A percentile compares a stretch with the other conserved stretches of the same genome.
These are phyloP conservation scores for Pemphigus obesinymphae DNA, from an alignment of 1,140 invertebrate species.

Conservation along the genomic window DNA sequence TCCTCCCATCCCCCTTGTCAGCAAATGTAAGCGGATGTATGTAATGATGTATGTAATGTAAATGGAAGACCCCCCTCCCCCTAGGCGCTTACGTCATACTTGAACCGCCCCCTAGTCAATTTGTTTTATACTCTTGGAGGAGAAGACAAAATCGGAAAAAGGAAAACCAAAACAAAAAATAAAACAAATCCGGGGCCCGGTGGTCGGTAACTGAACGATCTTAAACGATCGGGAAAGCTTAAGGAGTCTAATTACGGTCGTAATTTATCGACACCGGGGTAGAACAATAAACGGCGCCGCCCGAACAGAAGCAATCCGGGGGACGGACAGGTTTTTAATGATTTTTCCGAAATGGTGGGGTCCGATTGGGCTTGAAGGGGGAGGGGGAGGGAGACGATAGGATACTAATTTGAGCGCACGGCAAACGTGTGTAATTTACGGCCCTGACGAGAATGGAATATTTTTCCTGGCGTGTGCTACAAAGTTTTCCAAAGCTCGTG, in stretches of 20 bases:
- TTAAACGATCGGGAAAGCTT: neutral
- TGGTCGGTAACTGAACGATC: no score
- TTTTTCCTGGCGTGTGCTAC: neutral
- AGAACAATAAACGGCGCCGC: constrained; percentile 15
- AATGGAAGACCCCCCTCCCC: no score
- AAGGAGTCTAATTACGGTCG: neutral
- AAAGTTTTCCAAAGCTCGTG: neutral
- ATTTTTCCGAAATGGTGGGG: constrained; percentile 27
- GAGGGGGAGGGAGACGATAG: no score
- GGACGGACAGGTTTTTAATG: constrained; percentile 35
- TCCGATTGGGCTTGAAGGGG: neutral
- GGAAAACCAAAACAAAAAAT: neutral
- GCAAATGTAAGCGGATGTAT: no score
- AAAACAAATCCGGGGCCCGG: neutral
- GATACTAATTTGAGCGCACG: neutral
- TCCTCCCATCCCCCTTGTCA: no score
- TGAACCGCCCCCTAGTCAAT: no score
- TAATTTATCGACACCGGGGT: constrained; percentile 1
- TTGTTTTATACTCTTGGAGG: no score
- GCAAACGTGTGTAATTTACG: constrained; percentile 14
- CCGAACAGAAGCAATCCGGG: neutral
- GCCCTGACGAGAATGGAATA: constrained; percentile 7
- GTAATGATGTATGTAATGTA: no score
- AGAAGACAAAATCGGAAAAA: no score
- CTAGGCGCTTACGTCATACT: no score